Conservation (phyloP, 2,888 invertebrate species). For the Catocala fraxini region DNA sequence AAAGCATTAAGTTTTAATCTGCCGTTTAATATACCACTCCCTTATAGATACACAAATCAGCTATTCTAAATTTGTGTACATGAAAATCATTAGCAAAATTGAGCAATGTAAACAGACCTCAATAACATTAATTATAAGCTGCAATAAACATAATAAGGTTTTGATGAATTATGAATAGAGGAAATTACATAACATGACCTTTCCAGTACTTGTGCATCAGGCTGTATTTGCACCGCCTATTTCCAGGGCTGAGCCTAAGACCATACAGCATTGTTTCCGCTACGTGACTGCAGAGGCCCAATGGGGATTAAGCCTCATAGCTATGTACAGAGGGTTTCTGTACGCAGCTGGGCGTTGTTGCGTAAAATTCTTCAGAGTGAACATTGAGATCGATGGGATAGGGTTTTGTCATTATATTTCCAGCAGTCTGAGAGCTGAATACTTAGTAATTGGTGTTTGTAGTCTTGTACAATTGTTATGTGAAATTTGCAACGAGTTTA, state of each 20-base stretch:
- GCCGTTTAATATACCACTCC: too few relatives aligned
- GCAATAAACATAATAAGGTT: too few relatives aligned
- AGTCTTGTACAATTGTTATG: too few relatives aligned
- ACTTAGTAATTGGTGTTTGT: not conserved
- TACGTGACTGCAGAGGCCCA: slow-evolving; percentile 58
- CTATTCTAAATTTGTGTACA: too few relatives aligned
- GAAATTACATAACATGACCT: slow-evolving; percentile 3
- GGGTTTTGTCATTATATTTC: not conserved
- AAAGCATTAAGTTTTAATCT: too few relatives aligned
- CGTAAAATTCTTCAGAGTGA: slow-evolving; percentile 40
- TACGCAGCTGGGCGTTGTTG: slow-evolving; percentile 35
- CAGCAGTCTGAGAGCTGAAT: not conserved
- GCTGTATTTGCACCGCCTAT: slow-evolving; percentile 31
- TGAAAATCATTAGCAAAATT: too few relatives aligned
- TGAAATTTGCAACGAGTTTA: not conserved
- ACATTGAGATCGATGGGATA: slow-evolving; percentile 4
- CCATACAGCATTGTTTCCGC: slow-evolving; percentile 57
- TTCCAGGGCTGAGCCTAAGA: slow-evolving; percentile 35
- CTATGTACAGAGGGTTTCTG: slow-evolving; percentile 31
- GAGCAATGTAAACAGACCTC: too few relatives aligned
- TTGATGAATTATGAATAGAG: too few relatives aligned
- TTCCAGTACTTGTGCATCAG: slow-evolving; percentile 16
- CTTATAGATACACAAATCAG: too few relatives aligned
- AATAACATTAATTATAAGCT: too few relatives aligned
- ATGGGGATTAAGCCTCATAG: slow-evolving; percentile 57